Base-by-base conservation (phyloP, 2,113 vertebrate genomes). In the Trinectes maculatus region DNA sequence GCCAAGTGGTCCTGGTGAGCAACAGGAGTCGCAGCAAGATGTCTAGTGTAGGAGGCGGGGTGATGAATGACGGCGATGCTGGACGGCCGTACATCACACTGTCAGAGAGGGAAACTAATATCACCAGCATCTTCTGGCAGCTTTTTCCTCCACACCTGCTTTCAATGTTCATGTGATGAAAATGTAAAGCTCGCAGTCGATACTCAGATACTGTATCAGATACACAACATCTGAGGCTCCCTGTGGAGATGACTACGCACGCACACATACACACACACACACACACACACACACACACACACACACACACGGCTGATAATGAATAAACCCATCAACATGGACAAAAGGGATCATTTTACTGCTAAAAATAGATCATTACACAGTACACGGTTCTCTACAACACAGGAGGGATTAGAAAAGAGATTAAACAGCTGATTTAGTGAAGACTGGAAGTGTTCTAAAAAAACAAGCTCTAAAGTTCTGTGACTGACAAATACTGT, bases 41-140 rank as follows among this genome's bases (percentile, higher is more conserved):
- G 24, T 54, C 31, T 55, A 1, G 3, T 51, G 73, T 56, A 36
- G 64, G 71, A 72, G 52, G 46, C 0, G 2, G 59, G 26, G 33
- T 52, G 61, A 86, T 85, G 71, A 63, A 69, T 59, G 29, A 26
- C 25, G 12, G 74, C n/a, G 64, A 31, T 62, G 77, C 55, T 26
- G 64, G 47, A 46, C 61, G 12, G 51, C 55, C 71, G 54, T 42
- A 59, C 75, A 57, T 77, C 51, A 60, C 55, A 33, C 47, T 33
- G 24, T 43, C 60, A 12, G 33, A 43, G 46, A 47, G 67, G n/a
- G n/a, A n/a, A n/a, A n/a, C n/a, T n/a, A n/a, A n/a, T n/a, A n/a
- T n/a, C n/a, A 28, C 16, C 52, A 33, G 46, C 13, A 7, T 43
- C 40, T 19, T 42, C 8, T 19, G 12, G 42, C 21, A 7, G 44